These are phyloP conservation scores for Marronus borbonicus DNA, from an alignment of 2,888 invertebrate species.

Conservation along the genomic window DNA sequence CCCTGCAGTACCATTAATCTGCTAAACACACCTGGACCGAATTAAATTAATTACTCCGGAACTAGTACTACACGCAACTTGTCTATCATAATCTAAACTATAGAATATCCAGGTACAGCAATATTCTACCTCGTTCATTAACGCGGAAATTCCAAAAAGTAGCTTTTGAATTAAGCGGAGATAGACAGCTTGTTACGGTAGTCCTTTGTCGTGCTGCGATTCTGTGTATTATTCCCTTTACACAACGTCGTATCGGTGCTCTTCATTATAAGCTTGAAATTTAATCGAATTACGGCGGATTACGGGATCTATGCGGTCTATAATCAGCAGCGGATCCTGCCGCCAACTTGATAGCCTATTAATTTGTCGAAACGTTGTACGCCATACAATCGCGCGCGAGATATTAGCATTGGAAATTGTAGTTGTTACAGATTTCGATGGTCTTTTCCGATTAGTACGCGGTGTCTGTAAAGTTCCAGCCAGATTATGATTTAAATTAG, in stretches of 20 bases:
- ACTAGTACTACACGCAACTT: too few relatives aligned
- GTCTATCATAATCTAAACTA: neutral
- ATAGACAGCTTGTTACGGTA: neutral
- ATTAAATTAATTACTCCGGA: too few relatives aligned
- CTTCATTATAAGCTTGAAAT: neutral
- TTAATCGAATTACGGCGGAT: neutral
- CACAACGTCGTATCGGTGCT: neutral
- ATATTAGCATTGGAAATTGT: neutral
- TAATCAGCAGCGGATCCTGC: neutral
- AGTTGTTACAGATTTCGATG: neutral
- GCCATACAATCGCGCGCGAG: neutral
- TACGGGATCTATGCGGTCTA: neutral
- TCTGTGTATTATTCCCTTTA: neutral
- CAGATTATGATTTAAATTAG: neutral
- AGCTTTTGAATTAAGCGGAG: neutral
- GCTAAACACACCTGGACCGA: too few relatives aligned
- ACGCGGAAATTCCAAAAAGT: too few relatives aligned
- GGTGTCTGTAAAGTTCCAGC: neutral
- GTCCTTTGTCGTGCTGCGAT: neutral
- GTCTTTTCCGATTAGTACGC: neutral
- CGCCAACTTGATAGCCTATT: neutral
- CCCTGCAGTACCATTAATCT: too few relatives aligned
- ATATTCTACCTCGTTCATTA: neutral
- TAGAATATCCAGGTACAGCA: neutral
- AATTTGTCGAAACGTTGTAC: neutral